Conservation (phyloP, 2,797 vertebrate genomes). For the Furcifer pardalis region DNA sequence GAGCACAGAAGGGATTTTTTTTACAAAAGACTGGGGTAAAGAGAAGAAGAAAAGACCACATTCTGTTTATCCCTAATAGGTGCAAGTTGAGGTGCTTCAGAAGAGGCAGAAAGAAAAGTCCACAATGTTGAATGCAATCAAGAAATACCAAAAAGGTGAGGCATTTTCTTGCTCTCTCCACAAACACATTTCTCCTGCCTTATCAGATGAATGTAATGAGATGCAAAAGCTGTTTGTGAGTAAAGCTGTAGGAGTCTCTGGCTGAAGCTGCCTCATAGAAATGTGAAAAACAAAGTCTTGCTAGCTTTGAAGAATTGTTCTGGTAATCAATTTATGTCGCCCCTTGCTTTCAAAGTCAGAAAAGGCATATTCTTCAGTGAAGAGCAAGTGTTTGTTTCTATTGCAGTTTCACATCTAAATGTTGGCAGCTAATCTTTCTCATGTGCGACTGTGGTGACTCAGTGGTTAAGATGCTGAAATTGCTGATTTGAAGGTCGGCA, state of each 20-base stretch:
- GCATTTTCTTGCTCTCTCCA: neutral
- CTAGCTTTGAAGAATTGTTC: neutral
- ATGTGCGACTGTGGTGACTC: too few species aligned
- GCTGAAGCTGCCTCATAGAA: neutral
- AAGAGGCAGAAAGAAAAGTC: conserved; percentile 95
- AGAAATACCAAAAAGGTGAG: conserved; percentile 97
- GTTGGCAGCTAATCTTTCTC: too few species aligned
- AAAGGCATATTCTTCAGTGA: neutral
- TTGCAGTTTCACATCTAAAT: neutral
- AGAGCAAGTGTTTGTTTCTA: neutral
- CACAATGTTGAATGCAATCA: conserved; percentile 91
- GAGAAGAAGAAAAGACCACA: neutral
- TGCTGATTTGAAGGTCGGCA: too few species aligned
- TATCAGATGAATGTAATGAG: neutral
- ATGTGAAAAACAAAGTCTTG: neutral
- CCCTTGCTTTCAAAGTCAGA: neutral
- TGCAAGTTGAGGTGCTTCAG: conserved; percentile 94
- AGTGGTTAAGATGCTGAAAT: too few species aligned
- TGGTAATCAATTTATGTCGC: neutral
- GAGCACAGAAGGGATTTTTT: neutral
- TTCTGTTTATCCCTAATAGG: conserved; percentile 75
- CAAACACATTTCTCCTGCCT: too few species aligned
- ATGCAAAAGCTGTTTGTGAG: neutral
- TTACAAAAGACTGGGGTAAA: neutral
- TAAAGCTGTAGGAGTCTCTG: neutral